These are phyloP conservation scores for Daubentonia madagascariensis DNA, from an alignment of 2,113 vertebrate genomes.

Conservation along the genomic window DNA sequence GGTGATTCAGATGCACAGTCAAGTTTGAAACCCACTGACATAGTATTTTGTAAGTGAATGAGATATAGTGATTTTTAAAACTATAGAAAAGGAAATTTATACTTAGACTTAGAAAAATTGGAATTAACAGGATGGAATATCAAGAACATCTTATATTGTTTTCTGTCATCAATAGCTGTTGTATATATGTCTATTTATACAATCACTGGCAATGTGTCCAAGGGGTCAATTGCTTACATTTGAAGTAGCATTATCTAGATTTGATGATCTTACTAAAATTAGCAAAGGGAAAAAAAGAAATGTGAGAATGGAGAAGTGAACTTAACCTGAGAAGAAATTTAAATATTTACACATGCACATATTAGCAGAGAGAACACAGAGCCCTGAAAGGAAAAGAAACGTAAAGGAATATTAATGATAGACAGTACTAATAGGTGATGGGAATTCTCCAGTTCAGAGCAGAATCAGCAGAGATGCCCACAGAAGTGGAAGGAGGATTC, in stretches of 20 bases:
- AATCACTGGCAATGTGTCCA: neutral
- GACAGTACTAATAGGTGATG: neutral
- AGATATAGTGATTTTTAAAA: neutral
- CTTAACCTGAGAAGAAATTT: conserved; percentile 38
- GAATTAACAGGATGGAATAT: neutral
- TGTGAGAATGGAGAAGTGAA: neutral
- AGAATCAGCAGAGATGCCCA: neutral
- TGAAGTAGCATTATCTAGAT: neutral
- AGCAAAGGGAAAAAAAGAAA: neutral
- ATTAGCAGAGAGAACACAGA: neutral
- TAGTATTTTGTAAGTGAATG: neutral
- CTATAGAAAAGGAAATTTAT: neutral
- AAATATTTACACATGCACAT: conserved; percentile 32
- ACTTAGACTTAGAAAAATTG: neutral
- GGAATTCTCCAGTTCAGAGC: neutral
- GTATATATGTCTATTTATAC: neutral
- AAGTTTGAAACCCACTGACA: neutral
- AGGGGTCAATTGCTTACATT: neutral
- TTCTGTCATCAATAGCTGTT: neutral
- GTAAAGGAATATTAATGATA: neutral
- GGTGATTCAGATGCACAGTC: neutral
- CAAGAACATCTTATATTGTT: neutral
- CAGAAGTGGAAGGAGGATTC: neutral
- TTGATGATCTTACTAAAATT: conserved; percentile 29
- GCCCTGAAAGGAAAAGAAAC: neutral